Base-by-base conservation (phyloP, 2,113 vertebrate genomes). In the Cheilinus undulatus region DNA sequence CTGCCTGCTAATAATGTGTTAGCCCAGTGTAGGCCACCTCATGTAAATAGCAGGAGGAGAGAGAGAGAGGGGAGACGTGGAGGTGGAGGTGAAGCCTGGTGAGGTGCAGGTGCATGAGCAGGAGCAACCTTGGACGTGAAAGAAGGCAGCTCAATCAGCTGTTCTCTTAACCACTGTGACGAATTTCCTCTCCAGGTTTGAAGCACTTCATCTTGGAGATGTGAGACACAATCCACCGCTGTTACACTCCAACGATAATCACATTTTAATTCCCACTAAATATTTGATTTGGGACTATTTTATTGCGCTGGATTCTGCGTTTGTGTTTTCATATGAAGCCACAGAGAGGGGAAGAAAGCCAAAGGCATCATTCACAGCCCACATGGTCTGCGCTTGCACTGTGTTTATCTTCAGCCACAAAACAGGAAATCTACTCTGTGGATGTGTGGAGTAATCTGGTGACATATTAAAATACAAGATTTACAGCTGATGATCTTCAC, bases 91-190 rank as follows among this genome's bases (percentile, higher is more conserved):
- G 56, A 76, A 74, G 69, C 60, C 65, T 61, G 77, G 58, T 62
- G 49, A 40, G 68, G 78, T 60, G 83, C 86, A 92, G 85, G 86
- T 92, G 88, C 73, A 87, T 77, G 61, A 72, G 65, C 60, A n/a
- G n/a, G n/a, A n/a, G n/a, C n/a, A n/a, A n/a, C n/a, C n/a, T n/a
- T n/a, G n/a, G n/a, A n/a, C n/a, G n/a, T n/a, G n/a, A n/a, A n/a
- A n/a, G n/a, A n/a, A n/a, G n/a, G n/a, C 59, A 75, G 40, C 70
- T 83, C 56, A 63, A 77, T 70, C 73, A 71, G 36, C 73, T 62
- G 42, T 24, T 56, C 40, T 42, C 5, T 42, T 4, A 42, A 42
- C 40, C 19, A 6, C 19, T 5, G 19, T 14, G 17, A 17, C 14
- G 17, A 15, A 42, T 17, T 42, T 6, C 19, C 2, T 66, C 8